Percentiles rank a stretch among this genome's conserved stretches.
Evolutionary conservation across 2,797 vertebrate species (phyloP).

Genomic region (Typhlichthys subterraneus): DNA sequence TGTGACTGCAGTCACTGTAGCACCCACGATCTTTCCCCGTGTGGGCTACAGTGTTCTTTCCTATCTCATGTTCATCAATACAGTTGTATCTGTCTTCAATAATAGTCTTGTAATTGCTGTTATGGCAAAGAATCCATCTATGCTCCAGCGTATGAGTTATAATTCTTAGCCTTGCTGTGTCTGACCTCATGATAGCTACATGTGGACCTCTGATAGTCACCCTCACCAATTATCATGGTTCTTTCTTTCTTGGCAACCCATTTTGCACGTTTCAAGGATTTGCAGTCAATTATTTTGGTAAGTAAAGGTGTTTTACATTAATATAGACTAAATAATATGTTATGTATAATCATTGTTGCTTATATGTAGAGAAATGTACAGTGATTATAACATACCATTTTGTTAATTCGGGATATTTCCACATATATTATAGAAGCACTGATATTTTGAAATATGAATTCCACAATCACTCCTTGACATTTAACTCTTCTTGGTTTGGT

Average conservation of each 20-base stretch:
- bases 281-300: conserved; percentile 79
- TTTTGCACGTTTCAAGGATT: conserved; percentile 77
- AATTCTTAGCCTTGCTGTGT: conserved; percentile 68
- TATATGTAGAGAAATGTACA: background rate
- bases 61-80: conserved; percentile 75
- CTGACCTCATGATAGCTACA: conserved; percentile 73
- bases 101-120: conserved; percentile 67
- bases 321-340: background rate
- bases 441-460: background rate
- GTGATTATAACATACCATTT: background rate
- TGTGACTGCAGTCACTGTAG: conserved; percentile 1
- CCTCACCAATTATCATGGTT: conserved; percentile 74
- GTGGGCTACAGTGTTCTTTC: conserved; percentile 73
- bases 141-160: conserved; percentile 66
- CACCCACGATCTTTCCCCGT: conserved; percentile 65
- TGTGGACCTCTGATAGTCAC: conserved; percentile 72
- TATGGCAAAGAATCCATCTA: conserved; percentile 54
- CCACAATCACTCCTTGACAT: background rate
- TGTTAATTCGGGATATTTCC: conserved; percentile 3
- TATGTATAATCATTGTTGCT: background rate
- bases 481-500: conserved; percentile 63
- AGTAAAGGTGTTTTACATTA: conserved; percentile 23
- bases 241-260: conserved; percentile 69
- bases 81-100: conserved; percentile 70
- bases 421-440: background rate